These are phyloP conservation scores for Sturnus vulgaris DNA, from an alignment of 2,113 vertebrate genomes.

Conservation along the genomic window DNA sequence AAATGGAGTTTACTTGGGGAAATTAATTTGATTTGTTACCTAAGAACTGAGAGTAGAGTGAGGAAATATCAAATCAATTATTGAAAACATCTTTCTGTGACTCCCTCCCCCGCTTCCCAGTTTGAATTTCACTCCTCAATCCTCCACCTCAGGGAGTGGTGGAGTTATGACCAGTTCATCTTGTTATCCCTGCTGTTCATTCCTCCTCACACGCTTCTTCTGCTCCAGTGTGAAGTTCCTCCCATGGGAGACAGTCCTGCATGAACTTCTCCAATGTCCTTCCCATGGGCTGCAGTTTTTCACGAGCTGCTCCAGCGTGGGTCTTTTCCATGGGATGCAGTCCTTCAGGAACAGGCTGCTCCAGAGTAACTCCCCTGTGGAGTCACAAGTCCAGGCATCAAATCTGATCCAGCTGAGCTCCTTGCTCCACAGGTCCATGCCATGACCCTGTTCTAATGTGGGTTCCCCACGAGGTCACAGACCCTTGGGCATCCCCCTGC, in stretches of 20 bases:
- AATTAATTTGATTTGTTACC: not conserved
- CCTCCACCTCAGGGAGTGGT: accelerated
- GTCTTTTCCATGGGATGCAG: no score
- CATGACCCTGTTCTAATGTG: not conserved
- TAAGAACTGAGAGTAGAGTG: not conserved
- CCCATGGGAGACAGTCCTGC: no score
- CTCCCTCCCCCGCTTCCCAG: not conserved
- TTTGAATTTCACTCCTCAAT: not conserved
- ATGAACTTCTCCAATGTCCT: not conserved
- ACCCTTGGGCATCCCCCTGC: not conserved
- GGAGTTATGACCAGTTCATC: not conserved
- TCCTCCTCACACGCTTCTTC: not conserved
- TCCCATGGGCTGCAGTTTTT: not conserved
- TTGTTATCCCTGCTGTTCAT: not conserved
- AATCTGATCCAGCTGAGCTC: not conserved
- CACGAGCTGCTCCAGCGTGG: accelerated
- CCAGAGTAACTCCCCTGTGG: not conserved
- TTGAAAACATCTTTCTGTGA: accelerated
- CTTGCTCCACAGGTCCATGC: not conserved
- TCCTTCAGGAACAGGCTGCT: not conserved
- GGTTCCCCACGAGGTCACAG: not conserved
- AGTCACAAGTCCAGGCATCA: not conserved
- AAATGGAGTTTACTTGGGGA: not conserved
- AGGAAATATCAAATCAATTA: not conserved
- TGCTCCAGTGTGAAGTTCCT: not conserved